Evolutionary conservation across 2,797 vertebrate species (phyloP), one percentile per base, ranked within the genome.

Genomic region (Distichodus sexfasciatus): DNA sequence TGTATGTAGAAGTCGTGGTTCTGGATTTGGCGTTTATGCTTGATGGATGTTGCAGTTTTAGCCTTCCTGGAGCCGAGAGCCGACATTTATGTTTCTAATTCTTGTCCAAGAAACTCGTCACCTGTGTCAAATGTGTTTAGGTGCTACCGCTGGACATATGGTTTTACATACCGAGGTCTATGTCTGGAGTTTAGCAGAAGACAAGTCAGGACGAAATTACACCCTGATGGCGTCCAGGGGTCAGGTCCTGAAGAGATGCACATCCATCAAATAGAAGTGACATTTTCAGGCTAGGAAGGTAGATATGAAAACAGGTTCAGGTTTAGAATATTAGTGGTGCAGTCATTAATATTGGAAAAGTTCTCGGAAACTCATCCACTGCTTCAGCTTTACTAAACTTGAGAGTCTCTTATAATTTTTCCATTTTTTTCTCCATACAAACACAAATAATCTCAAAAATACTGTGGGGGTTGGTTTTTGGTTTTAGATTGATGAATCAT

Each of bases 71-170:
- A 61, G 24, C 26, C 43, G n/a, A 61, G 33, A 41, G 17, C 14
- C 3, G 19, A 36, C 43, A 35, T 54, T 33, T 1, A 61, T 12
- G 21, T 66, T 40, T 43, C 58, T 71, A 43, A 53, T 82, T 77
- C 38, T 28, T 78, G 81, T 83, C 82, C 77, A 76, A 70, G 29
- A 53, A n/a, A 47, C 46, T 60, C 60, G 48, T 66, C 28, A 74
- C 31, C 44, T 48, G 41, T 71, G 59, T 67, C 58, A 62, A 38
- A 1, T 14, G 36, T 50, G 28, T 10, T 48, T 59, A 33, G 38
- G 54, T 36, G 36, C n/a, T n/a, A n/a, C n/a, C n/a, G n/a, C 17
- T 26, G 23, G 54, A 70, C 66, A 75, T 64, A 41, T 75, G 40
- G 19, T 61, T 21, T 50, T 33, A 66, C n/a, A 19, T 55, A 41